A percentile compares a stretch with the other conserved stretches of the same genome.
Conservation (phyloP, 2,888 invertebrate genomes). For the Tachina fera region DNA sequence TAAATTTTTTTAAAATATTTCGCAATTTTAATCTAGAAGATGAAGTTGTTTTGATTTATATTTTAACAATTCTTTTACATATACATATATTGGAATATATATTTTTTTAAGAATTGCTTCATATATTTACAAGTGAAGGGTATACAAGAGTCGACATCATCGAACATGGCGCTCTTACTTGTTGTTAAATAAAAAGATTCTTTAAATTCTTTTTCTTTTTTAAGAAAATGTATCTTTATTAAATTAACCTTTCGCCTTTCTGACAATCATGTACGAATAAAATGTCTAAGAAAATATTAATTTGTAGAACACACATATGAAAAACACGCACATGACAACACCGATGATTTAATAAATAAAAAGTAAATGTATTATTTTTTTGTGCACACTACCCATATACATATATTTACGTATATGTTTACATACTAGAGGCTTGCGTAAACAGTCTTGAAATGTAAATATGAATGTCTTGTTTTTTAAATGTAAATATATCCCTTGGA, state of each 20-base stretch:
- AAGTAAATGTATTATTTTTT: neutral
- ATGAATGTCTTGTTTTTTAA: too few species aligned
- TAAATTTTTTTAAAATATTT: too few species aligned
- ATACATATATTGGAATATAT: too few species aligned
- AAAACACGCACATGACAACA: neutral
- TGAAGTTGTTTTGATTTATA: too few species aligned
- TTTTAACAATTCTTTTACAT: too few species aligned
- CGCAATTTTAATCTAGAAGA: too few species aligned
- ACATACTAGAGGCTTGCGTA: too few species aligned
- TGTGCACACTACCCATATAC: neutral
- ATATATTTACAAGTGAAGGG: neutral
- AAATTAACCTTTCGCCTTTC: constrained; percentile 69
- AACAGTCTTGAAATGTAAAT: too few species aligned
- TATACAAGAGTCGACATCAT: neutral
- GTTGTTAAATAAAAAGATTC: constrained; percentile 21
- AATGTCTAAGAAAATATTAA: constrained; percentile 62
- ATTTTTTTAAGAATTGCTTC: neutral
- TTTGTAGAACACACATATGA: constrained; percentile 42
- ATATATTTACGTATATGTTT: too few species aligned
- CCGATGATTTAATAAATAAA: neutral
- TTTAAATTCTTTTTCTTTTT: constrained; percentile 42
- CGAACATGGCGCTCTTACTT: neutral
- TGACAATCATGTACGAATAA: constrained; percentile 40
- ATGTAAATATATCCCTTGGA: too few species aligned
- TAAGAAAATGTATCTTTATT: constrained; percentile 48